Conservation (phyloP, 1,140 invertebrate species). For the Heliconius congener region DNA sequence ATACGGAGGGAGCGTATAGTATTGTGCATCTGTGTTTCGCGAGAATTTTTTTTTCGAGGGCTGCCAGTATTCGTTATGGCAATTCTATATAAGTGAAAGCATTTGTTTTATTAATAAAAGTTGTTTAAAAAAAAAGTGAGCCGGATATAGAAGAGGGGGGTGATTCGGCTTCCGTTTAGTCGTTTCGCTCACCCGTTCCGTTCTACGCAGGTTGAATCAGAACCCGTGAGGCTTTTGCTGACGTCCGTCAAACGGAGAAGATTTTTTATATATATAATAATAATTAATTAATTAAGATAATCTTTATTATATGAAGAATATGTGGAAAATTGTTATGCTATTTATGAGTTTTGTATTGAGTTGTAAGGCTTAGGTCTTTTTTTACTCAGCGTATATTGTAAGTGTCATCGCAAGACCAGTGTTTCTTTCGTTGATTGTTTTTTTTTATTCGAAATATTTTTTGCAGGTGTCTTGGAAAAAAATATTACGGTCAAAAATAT, state of each 20-base stretch:
- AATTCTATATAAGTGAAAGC: conserved; percentile 38
- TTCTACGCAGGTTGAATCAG: conserved; percentile 79
- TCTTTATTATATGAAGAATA: conserved; percentile 44
- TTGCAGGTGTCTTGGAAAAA: too few relatives aligned
- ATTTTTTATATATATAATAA: conserved; percentile 33
- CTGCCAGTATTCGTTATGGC: conserved; percentile 44
- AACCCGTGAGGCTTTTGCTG: conserved; percentile 61
- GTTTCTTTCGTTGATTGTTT: background rate
- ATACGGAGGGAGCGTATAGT: conserved; percentile 74
- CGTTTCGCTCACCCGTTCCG: conserved; percentile 69
- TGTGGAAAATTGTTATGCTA: conserved; percentile 54
- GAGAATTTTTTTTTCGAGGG: conserved; percentile 31
- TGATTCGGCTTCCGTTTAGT: conserved; percentile 61
- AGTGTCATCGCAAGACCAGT: background rate
- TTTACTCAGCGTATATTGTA: conserved; percentile 29
- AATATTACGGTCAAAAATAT: too few relatives aligned
- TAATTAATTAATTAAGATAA: conserved; percentile 45
- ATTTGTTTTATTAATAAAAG: conserved; percentile 10
- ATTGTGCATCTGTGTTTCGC: conserved; percentile 74
- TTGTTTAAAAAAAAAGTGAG: conserved; percentile 48
- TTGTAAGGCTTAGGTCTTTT: conserved; percentile 23
- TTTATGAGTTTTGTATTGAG: conserved; percentile 44
- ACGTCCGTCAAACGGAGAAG: conserved; percentile 38
- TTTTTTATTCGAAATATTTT: background rate
- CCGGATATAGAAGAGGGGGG: conserved; percentile 70